These are phyloP conservation scores for Andrena haemorrhoa DNA, from an alignment of 2,888 invertebrate species.

Conservation along the genomic window DNA sequence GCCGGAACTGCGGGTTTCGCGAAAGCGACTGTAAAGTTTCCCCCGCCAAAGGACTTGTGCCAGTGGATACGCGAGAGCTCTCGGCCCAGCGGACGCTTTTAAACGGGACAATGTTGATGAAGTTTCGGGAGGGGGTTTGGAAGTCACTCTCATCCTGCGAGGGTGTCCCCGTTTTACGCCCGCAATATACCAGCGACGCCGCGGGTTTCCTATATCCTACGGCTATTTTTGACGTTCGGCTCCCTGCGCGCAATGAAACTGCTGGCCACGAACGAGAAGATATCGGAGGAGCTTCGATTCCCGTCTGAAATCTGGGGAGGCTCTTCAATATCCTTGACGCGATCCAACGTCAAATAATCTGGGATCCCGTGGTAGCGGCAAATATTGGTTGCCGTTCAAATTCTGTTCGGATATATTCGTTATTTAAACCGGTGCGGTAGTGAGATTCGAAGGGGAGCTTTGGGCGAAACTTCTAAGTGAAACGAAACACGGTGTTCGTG, in stretches of 20 bases:
- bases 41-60: conserved; percentile 15
- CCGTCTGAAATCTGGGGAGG: not conserved
- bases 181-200: conserved; percentile 11
- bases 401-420: not conserved
- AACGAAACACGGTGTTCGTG: not conserved
- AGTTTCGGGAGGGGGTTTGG: conserved; percentile 9
- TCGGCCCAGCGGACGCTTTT: conserved; percentile 10
- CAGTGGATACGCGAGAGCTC: not conserved
- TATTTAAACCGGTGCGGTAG: not conserved
- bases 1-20: conserved; percentile 9
- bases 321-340: not conserved
- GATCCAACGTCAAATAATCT: conserved; percentile 13
- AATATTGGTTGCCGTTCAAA: conserved; percentile 9
- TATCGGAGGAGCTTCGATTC: conserved; percentile 13
- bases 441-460: not conserved
- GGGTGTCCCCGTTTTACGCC: not conserved
- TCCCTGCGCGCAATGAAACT: conserved; percentile 13
- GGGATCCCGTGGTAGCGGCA: not conserved
- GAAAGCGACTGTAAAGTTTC: conserved; percentile 33
- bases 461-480: not conserved
- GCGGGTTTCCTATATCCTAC: conserved; percentile 14
- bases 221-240: conserved; percentile 22
- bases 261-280: not conserved
- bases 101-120: conserved; percentile 45
- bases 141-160: not conserved